Base-by-base conservation (phyloP, 2,797 vertebrate genomes). In the Diplodus puntazzo region DNA sequence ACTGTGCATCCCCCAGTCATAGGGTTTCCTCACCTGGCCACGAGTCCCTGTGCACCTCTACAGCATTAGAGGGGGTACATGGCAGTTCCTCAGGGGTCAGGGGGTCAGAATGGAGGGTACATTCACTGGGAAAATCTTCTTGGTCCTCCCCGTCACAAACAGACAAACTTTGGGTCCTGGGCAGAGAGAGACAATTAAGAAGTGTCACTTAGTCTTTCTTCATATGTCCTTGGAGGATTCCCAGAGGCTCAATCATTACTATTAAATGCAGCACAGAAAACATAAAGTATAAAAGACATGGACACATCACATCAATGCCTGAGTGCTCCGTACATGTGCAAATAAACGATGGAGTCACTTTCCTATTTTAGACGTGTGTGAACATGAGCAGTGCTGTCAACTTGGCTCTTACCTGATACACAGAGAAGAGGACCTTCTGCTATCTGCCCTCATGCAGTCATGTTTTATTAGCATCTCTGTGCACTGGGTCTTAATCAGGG, bases 21-120 rank as follows among this genome's bases (percentile, higher is more conserved):
- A 34, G 1, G 16, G 21, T n/a, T 10, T 43, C 13, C 71, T 94
- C 86, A 96, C 95, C 95, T 87, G 92, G 83, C 61, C 94, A 92
- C 3, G 88, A 92, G 91, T 96, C 96, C 63, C 94, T 96, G 92
- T 99, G 98, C 46, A 94, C 91, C 92, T 97, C 96, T 87, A 99
- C 91, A 60, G 92, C 87, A 69, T 96, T 98, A 80, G 97, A 97
- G 42, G 95, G 95, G 0, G 96, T 95, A 83, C 95, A 97, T 0
- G 82, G 92, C 83, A 94, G 81, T 67, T 82, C 87, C 79, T 95
- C 96, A 46, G 94, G 91, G 85, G 92, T 95, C 68, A 94, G 90
- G 72, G 93, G 73, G 72, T 96, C 8, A 34, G 34, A 9, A 34
- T 9, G 34, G 34, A 34, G 34, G 8, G 34, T 34, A 68, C 98